Percentiles rank a stretch among this genome's conserved stretches.
These are phyloP conservation scores for Thymelicus lineola DNA, from an alignment of 2,888 invertebrate species.

Conservation along the genomic window DNA sequence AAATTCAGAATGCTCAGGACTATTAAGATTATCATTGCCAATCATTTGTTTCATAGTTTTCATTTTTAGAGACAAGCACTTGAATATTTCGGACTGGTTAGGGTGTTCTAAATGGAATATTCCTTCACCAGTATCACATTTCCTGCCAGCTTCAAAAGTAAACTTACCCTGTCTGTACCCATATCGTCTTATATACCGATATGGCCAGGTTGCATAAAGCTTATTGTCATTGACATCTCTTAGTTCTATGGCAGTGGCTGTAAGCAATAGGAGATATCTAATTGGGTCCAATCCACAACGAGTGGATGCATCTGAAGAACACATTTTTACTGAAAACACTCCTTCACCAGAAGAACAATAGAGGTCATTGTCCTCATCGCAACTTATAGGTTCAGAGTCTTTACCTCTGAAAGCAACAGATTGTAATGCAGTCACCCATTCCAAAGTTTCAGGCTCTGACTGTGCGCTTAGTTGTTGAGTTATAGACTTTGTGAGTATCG, in stretches of 20 bases:
- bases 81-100: conserved; percentile 93
- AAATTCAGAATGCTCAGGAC: conserved; percentile 89
- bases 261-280: conserved; percentile 90
- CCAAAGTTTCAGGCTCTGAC: conserved; percentile 88
- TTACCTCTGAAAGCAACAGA: conserved; percentile 92
- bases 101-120: conserved; percentile 92
- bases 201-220: conserved; percentile 92
- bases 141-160: conserved; percentile 94
- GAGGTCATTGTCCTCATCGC: conserved; percentile 95
- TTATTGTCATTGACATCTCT: conserved; percentile 87
- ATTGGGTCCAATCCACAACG: conserved; percentile 90
- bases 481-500: conserved; percentile 91
- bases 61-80: conserved; percentile 93
- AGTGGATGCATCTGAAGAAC: conserved; percentile 91
- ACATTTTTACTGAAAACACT: conserved; percentile 91
- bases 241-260: conserved; percentile 90
- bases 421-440: conserved; percentile 93
- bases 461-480: conserved; percentile 86
- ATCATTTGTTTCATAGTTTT: conserved; percentile 94
- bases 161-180: conserved; percentile 95
- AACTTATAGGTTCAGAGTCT: conserved; percentile 83
- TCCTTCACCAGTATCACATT: conserved; percentile 94
- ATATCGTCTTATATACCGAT: conserved; percentile 92
- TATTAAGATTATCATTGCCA: conserved; percentile 87
- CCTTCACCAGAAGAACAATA: conserved; percentile 94